Evolutionary conservation across 64 coral and sea anemone species (phyloP).

Genomic region (Pachyseris speciosa): DNA sequence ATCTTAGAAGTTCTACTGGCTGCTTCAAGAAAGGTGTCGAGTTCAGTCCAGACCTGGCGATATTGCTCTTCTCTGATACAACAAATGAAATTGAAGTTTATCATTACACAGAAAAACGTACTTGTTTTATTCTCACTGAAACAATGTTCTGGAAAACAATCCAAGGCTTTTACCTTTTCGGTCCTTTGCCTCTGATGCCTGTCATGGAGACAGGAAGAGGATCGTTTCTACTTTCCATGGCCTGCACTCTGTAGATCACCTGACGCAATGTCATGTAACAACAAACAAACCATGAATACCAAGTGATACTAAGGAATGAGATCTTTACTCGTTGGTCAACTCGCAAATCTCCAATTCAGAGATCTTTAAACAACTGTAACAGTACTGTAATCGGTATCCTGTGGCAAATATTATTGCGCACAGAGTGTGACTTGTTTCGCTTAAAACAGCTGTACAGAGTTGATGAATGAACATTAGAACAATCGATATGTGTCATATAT

Average conservation of each 20-base stretch:
- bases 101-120: background rate
- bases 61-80: conserved; percentile 89
- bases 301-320: background rate
- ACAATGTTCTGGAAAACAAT: background rate
- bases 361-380: too few species aligned
- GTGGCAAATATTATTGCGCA: too few species aligned
- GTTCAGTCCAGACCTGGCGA: conserved; percentile 87
- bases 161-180: conserved; percentile 67
- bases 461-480: too few species aligned
- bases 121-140: background rate
- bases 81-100: background rate
- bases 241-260: conserved; percentile 93
- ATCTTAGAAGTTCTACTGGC: conserved; percentile 90
- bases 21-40: conserved; percentile 85
- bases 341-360: too few species aligned
- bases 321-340: too few species aligned
- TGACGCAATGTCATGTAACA: conserved; percentile 1
- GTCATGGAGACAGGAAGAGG: conserved; percentile 85
- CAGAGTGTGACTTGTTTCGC: too few species aligned
- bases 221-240: conserved; percentile 95
- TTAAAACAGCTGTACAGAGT: too few species aligned
- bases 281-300: background rate
- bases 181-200: conserved; percentile 91
- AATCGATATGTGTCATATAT: too few species aligned
- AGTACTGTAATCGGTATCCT: too few species aligned